A percentile compares a stretch with the other conserved stretches of the same genome.
phyloP scores from a whole-genome alignment of 2,113 vertebrate species.

The Pituophis catenifer region DNA sequence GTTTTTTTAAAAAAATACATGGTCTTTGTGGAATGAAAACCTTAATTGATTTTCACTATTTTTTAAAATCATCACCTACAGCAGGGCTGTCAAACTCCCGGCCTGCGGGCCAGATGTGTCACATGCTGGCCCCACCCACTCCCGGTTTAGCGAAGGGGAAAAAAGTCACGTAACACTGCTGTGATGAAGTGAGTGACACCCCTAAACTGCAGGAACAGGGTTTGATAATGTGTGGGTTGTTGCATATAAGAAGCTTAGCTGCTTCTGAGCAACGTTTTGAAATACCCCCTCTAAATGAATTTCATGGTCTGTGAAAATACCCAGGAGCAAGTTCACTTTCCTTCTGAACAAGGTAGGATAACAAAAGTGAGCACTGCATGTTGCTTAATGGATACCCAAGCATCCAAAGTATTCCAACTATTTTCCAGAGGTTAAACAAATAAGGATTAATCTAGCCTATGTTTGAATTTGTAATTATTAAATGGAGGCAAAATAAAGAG shows the following conservation, averaged over 20 bases:
- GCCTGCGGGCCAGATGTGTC: too few relatives aligned
- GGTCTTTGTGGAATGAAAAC: not conserved
- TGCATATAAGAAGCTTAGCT: not conserved
- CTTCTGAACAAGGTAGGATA: slow-evolving; percentile 30
- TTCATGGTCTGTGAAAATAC: slow-evolving; percentile 39
- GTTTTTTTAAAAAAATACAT: not conserved
- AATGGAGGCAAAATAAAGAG: slow-evolving; percentile 50
- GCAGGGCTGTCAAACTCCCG: too few relatives aligned
- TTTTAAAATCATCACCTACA: too few relatives aligned
- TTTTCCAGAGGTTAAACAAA: slow-evolving; percentile 48
- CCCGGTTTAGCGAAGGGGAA: too few relatives aligned
- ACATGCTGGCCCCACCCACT: too few relatives aligned
- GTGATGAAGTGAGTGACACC: too few relatives aligned
- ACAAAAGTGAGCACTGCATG: not conserved
- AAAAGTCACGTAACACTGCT: too few relatives aligned
- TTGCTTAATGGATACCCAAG: slow-evolving; percentile 34
- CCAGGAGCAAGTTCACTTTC: slow-evolving; percentile 47
- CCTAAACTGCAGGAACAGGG: not conserved
- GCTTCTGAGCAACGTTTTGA: not conserved
- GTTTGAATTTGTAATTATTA: slow-evolving; percentile 52
- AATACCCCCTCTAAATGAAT: not conserved
- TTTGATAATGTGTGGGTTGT: not conserved
- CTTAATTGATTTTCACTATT: not conserved
- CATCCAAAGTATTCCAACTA: slow-evolving; percentile 56
- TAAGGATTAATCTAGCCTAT: slow-evolving; percentile 38